Conservation (phyloP, 2,888 invertebrate species). For the Chouioia cunea region DNA sequence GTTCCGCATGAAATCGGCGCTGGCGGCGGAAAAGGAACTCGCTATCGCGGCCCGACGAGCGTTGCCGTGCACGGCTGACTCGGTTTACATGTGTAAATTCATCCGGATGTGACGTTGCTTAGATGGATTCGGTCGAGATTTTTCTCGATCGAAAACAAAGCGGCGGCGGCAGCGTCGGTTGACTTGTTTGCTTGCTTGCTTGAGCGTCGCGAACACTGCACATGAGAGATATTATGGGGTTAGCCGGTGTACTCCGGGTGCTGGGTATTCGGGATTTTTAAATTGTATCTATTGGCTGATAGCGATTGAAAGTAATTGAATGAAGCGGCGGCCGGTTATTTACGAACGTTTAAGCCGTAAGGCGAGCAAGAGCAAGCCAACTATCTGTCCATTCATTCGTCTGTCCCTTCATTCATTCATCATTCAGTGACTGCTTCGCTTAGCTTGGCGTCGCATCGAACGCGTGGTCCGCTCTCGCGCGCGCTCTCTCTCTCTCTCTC, state of each 20-base stretch:
- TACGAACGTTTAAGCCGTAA: conserved; percentile 67
- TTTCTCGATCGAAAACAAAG: too few species aligned
- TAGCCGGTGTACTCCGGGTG: conserved; percentile 10
- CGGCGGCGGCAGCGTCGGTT: conserved; percentile 58
- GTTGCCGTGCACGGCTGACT: conserved; percentile 57
- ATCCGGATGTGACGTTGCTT: conserved; percentile 65
- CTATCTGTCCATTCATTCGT: conserved; percentile 69
- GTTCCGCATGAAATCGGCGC: conserved; percentile 46
- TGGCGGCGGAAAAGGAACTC: conserved; percentile 59
- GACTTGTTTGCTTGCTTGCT: too few species aligned
- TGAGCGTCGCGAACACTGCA: too few species aligned
- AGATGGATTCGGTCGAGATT: too few species aligned
- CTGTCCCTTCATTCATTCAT: conserved; percentile 70
- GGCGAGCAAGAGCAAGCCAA: conserved; percentile 58
- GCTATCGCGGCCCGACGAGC: conserved; percentile 52
- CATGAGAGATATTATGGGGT: conserved; percentile 15
- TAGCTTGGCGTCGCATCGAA: background rate
- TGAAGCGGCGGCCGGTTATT: conserved; percentile 67
- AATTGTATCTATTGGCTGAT: conserved; percentile 69
- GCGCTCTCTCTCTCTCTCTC: background rate
- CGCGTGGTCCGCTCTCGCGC: conserved; percentile 44
- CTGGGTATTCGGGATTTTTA: conserved; percentile 59
- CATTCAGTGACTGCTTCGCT: conserved; percentile 61
- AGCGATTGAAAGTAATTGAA: conserved; percentile 70
- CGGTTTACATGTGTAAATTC: conserved; percentile 64